Conservation (phyloP, 2,797 vertebrate species). For the Chelmon rostratus region DNA sequence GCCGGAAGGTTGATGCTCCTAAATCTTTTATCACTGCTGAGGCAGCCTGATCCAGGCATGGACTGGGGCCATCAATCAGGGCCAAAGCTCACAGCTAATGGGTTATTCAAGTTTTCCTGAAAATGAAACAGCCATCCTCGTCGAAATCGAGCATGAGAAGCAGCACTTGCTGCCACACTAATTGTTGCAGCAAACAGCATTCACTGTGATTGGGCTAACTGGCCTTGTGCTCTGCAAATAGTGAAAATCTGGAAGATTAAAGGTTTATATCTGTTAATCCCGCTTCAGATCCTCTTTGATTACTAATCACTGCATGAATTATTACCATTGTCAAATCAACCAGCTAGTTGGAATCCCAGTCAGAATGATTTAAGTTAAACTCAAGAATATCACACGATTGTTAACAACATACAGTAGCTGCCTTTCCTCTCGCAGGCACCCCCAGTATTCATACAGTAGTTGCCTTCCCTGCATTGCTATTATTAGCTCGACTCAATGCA, state of each 20-base stretch:
- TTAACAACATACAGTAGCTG: slow-evolving; percentile 37
- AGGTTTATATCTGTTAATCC: slow-evolving; percentile 12
- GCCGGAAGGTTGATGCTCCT: slow-evolving; percentile 70
- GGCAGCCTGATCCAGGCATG: slow-evolving; percentile 67
- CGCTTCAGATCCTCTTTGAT: not conserved
- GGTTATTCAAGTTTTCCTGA: slow-evolving; percentile 74
- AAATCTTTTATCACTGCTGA: slow-evolving; percentile 83
- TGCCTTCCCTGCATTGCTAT: slow-evolving; percentile 44
- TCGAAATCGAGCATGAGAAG: slow-evolving; percentile 74
- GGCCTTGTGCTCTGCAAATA: not conserved
- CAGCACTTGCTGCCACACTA: slow-evolving; percentile 35
- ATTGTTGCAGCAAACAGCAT: slow-evolving; percentile 62
- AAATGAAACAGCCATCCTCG: slow-evolving; percentile 71
- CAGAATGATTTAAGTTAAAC: slow-evolving; percentile 1
- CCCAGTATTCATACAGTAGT: slow-evolving; percentile 29
- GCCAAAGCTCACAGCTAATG: slow-evolving; percentile 74
- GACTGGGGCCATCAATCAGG: slow-evolving; percentile 77
- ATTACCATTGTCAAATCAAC: not conserved
- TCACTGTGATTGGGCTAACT: slow-evolving; percentile 30
- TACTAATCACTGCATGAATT: slow-evolving; percentile 1
- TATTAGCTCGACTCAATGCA: slow-evolving; percentile 53
- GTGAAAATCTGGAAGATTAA: slow-evolving; percentile 3
- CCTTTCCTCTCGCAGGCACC: not conserved
- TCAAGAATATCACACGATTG: not conserved
- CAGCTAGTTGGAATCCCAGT: not conserved